Base-by-base conservation (phyloP, 2,113 vertebrate genomes). In the Sturnira hondurensis region DNA sequence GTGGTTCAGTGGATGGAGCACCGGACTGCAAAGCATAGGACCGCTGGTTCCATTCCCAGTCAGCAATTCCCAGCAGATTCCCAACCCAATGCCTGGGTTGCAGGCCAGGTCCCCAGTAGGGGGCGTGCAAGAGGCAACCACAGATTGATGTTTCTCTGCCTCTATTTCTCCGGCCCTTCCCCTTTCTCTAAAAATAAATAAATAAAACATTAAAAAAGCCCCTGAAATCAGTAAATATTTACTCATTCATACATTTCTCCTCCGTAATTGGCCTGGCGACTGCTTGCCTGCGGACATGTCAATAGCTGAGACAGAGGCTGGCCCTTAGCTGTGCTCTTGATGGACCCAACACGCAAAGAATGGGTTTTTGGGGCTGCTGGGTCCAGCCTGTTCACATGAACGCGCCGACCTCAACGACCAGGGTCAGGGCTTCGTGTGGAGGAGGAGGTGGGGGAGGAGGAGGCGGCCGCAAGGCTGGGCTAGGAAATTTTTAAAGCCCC, bases 261-360 rank as follows among this genome's bases (percentile, higher is more conserved):
- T 86, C 88, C 93, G 26, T 86, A 95, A 96, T 95, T 92, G 88
- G 68, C 96, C 52, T 76, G 77, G 93, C 77, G 94, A 97, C 80
- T 91, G 96, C 73, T 87, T 95, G 45, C 86, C 80, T 94, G 95
- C 74, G 94, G 92, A 96, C 95, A 95, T 78, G 94, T 84, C 82
- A 95, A 65, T 78, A 87, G 56, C 92, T 14, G 94, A 20, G 77
- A 52, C 31, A 76, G 9, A 50, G 68, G 82, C 95, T 77, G 56
- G 70, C 77, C 73, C 14, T 91, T 91, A 95, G 70, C 91, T 97
- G 91, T 41, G 41, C 28, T 80, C 17, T 80, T 89, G 52, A 38
- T 26, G 84, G 81, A 63, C 11, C 74, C 61, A 93, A 68, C 31
- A 77, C 12, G 86, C 65, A 68, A n/a, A 77, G 88, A 67, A 15